Evolutionary conservation across 2,888 invertebrate species (phyloP).

Genomic region (Oasisia sp.): DNA sequence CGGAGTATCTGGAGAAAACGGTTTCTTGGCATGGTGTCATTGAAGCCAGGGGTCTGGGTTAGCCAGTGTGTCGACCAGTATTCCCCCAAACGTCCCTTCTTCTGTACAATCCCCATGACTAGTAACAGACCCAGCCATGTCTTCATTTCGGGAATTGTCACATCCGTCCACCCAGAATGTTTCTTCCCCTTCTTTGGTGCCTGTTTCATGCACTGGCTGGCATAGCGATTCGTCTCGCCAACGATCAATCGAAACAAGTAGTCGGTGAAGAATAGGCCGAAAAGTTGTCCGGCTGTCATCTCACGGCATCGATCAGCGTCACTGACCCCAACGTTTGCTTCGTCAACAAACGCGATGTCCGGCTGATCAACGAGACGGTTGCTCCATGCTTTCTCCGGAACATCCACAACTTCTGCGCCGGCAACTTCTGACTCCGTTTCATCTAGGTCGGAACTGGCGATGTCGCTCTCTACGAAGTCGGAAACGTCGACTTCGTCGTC

Average conservation of each 20-base stretch:
- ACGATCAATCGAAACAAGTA: not conserved
- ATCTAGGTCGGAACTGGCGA: not conserved
- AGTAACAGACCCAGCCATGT: not conserved
- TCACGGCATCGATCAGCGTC: not conserved
- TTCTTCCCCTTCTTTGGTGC: not conserved
- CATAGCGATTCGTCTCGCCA: not conserved
- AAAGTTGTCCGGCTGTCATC: not conserved
- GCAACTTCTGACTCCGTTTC: not conserved
- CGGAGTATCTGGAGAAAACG: constrained; percentile 21
- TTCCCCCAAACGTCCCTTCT: not conserved
- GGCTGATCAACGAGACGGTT: not conserved
- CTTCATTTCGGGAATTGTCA: not conserved
- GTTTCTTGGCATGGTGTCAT: constrained; percentile 25
- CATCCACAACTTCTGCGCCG: not conserved
- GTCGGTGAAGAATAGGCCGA: not conserved
- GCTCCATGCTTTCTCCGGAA: not conserved
- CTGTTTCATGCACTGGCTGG: too few species aligned
- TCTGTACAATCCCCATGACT: not conserved
- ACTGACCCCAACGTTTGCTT: not conserved
- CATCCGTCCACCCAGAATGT: not conserved
- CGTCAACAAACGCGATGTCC: not conserved
- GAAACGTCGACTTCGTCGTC: not conserved
- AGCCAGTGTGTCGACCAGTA: not conserved
- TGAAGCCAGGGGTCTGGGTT: not conserved
- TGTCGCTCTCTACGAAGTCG: not conserved